These are phyloP conservation scores for Cydia strobilella DNA, from an alignment of 1,140 invertebrate genomes.

Conservation along the genomic window DNA sequence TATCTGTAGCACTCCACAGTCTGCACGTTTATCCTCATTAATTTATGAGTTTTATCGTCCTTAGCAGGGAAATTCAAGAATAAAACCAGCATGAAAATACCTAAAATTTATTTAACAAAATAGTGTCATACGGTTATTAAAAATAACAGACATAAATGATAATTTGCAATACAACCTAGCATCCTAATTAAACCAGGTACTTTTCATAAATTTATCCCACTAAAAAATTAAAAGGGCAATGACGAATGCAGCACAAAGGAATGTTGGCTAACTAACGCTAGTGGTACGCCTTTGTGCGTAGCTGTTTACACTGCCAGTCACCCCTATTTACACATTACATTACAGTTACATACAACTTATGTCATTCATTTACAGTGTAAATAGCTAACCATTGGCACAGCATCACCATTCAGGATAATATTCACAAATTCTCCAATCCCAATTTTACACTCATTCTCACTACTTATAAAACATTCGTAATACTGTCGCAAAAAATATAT, in stretches of 20 bases:
- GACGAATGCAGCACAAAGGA: constrained; percentile 77
- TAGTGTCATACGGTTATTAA: constrained; percentile 80
- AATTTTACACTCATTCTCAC: constrained; percentile 41
- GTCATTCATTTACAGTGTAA: constrained; percentile 22
- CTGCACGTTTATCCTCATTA: no score
- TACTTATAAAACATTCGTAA: constrained; percentile 56
- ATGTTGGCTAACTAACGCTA: constrained; percentile 75
- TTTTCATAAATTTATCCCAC: constrained; percentile 76
- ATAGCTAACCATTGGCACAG: constrained; percentile 10
- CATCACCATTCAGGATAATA: constrained; percentile 19
- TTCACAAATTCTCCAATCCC: constrained; percentile 44
- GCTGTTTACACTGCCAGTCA: constrained; percentile 51
- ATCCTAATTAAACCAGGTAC: constrained; percentile 79
- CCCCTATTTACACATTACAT: constrained; percentile 12
- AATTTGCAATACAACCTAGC: constrained; percentile 78
- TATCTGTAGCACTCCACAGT: no score
- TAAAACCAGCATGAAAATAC: constrained; percentile 68
- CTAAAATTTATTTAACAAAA: constrained; percentile 80
- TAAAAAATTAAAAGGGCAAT: constrained; percentile 63
- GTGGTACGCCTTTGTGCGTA: constrained; percentile 52
- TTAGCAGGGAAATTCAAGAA: constrained; percentile 34
- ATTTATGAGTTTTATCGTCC: no score
- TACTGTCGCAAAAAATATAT: constrained; percentile 63
- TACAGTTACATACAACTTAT: background rate
- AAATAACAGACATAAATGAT: constrained; percentile 79